Base-by-base conservation (phyloP, 2,797 vertebrate genomes). In the Triplophysa yarkandensis region DNA sequence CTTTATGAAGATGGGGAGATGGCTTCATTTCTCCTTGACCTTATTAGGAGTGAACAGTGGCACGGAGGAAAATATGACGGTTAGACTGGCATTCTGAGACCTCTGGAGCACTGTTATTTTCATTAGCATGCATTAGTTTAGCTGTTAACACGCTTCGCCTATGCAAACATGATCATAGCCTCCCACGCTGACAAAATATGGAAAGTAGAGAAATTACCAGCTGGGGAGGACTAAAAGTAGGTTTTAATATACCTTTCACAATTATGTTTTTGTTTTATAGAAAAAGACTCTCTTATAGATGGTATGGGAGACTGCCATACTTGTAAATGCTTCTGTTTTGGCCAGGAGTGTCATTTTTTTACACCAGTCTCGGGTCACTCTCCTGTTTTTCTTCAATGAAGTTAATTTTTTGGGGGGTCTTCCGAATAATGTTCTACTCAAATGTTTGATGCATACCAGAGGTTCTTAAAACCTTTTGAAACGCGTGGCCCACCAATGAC, bases 41-140 rank as follows among this genome's bases (percentile, higher is more conserved):
- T 80, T 65, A 66, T 32, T 57, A 68, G 34, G 68, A 43, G 48
- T 68, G 65, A 71, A 60, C 65, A 48, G 76, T 66, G 61, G 55
- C 65, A 34, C 54, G 36, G 58, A 63, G 52, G 34, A 41, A 58
- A 66, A 76, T 48, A 60, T 58, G 27, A 55, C 19, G 43, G 46
- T 8, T 21, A 46, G 43, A 71, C 67, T 76, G 34, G 41, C 67
- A 55, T 48, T 71, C 46, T 34, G 39, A 71, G 78, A 61, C 67
- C 72, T 82, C 68, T 43, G 52, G 41, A 62, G 50, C 54, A 67
- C 17, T 5, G 57, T 50, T 80, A 65, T 80, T 81, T 81, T 70
- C 64, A 73, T 76, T 68, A 71, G 55, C 52, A 74, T 66, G 73
- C 76, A 80, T 81, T 76, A 70, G 80, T 71, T 78, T 66, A 70